Percentiles rank a stretch among this genome's conserved stretches.
Evolutionary conservation across 2,113 vertebrate species (phyloP).

Genomic region (Gymnogyps californianus): DNA sequence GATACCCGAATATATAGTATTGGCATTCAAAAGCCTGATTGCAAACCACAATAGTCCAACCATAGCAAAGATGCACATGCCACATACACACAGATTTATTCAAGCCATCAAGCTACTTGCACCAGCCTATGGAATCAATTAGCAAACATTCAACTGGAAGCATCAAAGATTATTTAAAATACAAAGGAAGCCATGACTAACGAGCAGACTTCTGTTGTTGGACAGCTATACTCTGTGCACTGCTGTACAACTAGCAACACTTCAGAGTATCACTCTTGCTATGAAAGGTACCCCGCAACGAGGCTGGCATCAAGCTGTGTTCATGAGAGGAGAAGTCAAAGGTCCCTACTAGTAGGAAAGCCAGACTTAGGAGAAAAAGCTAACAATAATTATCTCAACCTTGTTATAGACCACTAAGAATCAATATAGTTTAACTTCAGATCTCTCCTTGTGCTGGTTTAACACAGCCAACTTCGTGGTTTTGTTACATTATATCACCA

Average conservation of each 20-base stretch:
- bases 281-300: neutral
- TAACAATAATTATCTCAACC: neutral
- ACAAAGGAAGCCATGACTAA: neutral
- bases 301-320: neutral
- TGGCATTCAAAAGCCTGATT: neutral
- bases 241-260: neutral
- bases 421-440: neutral
- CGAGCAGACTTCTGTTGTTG: neutral
- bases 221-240: neutral
- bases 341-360: neutral
- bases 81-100: neutral
- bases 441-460: neutral
- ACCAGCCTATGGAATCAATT: neutral
- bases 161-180: neutral
- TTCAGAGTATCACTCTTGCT: neutral
- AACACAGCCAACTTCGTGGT: neutral
- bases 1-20: fast-evolving
- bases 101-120: neutral
- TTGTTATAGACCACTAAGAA: neutral
- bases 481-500: neutral
- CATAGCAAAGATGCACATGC: neutral
- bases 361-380: neutral
- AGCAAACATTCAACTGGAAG: neutral
- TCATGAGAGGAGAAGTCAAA: neutral
- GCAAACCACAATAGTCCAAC: neutral